Conservation (phyloP, 2,888 invertebrate species). For the Ecliptopera silaceata region DNA sequence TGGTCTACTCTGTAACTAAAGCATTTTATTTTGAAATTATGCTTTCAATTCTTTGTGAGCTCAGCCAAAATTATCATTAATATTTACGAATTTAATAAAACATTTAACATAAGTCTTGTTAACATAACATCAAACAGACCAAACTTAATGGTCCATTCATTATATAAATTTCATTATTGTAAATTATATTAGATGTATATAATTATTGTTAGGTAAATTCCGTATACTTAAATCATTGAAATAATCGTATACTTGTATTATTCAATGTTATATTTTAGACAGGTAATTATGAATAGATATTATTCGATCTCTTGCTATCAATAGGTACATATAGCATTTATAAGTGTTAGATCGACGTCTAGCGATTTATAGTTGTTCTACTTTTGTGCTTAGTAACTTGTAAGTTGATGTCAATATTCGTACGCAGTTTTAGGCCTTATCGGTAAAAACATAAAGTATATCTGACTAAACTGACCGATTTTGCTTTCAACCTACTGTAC, state of each 20-base stretch:
- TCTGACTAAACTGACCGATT: neutral
- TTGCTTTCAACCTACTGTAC: conserved; percentile 16
- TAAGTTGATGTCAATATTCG: neutral
- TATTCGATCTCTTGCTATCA: conserved; percentile 57
- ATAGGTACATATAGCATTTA: conserved; percentile 64
- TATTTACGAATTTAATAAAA: conserved; percentile 39
- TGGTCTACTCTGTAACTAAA: too few species aligned
- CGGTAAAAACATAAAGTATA: neutral
- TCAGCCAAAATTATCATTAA: conserved; percentile 29
- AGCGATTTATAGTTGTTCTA: conserved; percentile 9
- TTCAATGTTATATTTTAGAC: conserved; percentile 47
- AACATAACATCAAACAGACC: conserved; percentile 54
- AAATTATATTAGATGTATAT: conserved; percentile 3
- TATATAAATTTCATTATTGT: conserved; percentile 5
- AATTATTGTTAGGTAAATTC: conserved; percentile 22
- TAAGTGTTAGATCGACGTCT: conserved; percentile 29
- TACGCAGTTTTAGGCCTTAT: neutral
- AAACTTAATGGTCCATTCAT: conserved; percentile 35
- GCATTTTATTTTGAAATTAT: too few species aligned
- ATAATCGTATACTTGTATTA: conserved; percentile 35
- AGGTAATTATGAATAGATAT: conserved; percentile 42
- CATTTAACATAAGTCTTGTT: conserved; percentile 26
- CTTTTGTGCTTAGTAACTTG: conserved; percentile 7
- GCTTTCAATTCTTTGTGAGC: conserved; percentile 11
- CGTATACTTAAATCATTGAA: conserved; percentile 24